Conservation (phyloP, 2,888 invertebrate genomes). For the Glyphotaelius pellucidus region DNA sequence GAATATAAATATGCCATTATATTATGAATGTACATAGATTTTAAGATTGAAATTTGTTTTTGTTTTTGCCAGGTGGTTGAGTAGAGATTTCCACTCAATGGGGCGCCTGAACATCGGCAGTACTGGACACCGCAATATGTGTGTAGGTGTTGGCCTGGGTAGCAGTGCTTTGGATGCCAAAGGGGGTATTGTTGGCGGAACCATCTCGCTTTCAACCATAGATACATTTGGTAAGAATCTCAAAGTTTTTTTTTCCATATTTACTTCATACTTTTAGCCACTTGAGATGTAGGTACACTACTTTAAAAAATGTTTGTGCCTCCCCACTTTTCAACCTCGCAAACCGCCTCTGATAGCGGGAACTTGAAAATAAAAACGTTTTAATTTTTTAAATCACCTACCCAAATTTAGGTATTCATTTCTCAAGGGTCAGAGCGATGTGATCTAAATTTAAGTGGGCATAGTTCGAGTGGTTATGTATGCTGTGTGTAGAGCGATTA, state of each 20-base stretch:
- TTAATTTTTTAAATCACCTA: no score
- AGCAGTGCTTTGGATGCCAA: constrained; percentile 96
- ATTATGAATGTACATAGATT: neutral
- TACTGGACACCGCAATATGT: constrained; percentile 95
- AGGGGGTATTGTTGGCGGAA: constrained; percentile 98
- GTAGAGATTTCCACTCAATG: constrained; percentile 93
- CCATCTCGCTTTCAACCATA: constrained; percentile 92
- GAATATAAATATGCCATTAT: neutral
- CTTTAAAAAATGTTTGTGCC: no score
- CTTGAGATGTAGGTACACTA: no score
- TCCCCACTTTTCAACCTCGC: no score
- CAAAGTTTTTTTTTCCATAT: neutral
- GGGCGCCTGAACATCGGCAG: constrained; percentile 96
- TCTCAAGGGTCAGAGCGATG: no score
- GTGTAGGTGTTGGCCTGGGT: constrained; percentile 90
- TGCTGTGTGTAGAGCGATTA: neutral
- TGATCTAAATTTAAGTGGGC: no score
- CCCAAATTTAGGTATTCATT: no score
- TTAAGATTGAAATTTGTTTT: neutral
- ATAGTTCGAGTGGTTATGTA: neutral
- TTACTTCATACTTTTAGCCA: constrained; percentile 52
- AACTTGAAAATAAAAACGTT: no score
- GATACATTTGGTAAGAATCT: constrained; percentile 84
- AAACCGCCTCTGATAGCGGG: no score
- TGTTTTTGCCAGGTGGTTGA: constrained; percentile 84